Percentiles rank a stretch among this genome's conserved stretches.
Conservation (phyloP, 92 coral and sea anemone genomes). For the Heteractis magnifica region DNA sequence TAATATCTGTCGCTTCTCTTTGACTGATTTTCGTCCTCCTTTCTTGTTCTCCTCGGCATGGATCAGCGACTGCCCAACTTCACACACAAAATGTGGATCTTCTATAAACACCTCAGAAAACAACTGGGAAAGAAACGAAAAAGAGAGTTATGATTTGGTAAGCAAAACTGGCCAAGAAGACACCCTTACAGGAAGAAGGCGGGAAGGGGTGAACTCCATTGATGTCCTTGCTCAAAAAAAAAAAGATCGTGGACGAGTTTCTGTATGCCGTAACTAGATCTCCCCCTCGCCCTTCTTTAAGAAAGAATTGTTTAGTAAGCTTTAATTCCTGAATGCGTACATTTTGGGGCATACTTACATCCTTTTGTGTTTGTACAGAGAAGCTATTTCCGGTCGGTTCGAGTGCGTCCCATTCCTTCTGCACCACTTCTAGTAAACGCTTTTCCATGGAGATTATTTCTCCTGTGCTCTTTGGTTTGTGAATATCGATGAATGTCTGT, state of each 20-base stretch:
- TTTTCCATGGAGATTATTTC: slow-evolving; percentile 90
- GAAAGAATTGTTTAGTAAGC: too few relatives aligned
- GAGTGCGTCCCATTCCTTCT: slow-evolving; percentile 87
- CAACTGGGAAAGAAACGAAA: slow-evolving; percentile 40
- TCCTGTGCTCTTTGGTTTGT: slow-evolving; percentile 79
- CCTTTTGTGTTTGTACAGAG: slow-evolving; percentile 91
- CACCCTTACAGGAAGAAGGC: background rate
- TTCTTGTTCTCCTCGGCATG: slow-evolving; percentile 78
- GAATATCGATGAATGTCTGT: slow-evolving; percentile 67
- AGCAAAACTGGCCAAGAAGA: background rate
- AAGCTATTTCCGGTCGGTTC: slow-evolving; percentile 81
- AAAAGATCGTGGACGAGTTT: too few relatives aligned
- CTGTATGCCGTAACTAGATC: too few relatives aligned
- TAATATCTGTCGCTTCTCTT: slow-evolving; percentile 83
- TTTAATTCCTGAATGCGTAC: too few relatives aligned
- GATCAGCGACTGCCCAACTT: slow-evolving; percentile 92
- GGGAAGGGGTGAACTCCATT: too few relatives aligned
- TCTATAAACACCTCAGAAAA: slow-evolving; percentile 96
- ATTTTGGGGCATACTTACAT: slow-evolving; percentile 52
- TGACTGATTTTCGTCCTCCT: slow-evolving; percentile 92
- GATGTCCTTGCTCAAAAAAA: too few relatives aligned
- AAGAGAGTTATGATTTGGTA: background rate
- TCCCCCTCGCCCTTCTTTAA: too few relatives aligned
- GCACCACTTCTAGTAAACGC: slow-evolving; percentile 77
- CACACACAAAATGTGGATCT: slow-evolving; percentile 94